Evolutionary conservation across 2,113 vertebrate genomes (phyloP).

Genomic region (Lepidothrix coronata): DNA sequence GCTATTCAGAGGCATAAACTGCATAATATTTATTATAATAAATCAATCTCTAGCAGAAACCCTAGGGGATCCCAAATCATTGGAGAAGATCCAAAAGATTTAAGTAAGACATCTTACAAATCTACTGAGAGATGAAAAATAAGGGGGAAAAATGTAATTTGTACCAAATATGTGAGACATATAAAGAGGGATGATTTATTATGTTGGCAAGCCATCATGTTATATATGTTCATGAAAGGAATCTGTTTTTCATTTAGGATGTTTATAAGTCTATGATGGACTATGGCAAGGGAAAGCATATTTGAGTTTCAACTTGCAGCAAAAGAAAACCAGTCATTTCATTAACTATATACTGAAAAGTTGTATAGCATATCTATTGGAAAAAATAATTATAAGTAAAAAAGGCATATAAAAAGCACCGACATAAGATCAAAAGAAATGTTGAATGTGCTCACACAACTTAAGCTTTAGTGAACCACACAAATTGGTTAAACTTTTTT

Average conservation of each 20-base stretch:
- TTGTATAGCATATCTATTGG: not conserved
- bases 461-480: not conserved
- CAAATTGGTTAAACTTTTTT: not conserved
- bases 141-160: not conserved
- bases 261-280: not conserved
- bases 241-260: not conserved
- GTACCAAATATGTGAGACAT: not conserved
- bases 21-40: constrained; percentile 48
- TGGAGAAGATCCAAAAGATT: constrained; percentile 23
- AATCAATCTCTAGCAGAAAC: constrained; percentile 12
- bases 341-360: not conserved
- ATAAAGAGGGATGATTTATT: constrained; percentile 2
- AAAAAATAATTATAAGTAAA: not conserved
- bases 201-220: not conserved
- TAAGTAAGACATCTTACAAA: not conserved
- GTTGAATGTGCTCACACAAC: not conserved
- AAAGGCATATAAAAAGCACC: not conserved
- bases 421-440: not conserved
- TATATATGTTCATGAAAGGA: not conserved
- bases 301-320: not conserved
- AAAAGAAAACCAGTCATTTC: not conserved
- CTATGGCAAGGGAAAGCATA: not conserved
- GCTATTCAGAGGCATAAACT: constrained; percentile 10
- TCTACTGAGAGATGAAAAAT: not conserved
- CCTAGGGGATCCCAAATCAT: not conserved